Conservation (phyloP, 2,113 vertebrate genomes). For the Axis porcinus region DNA sequence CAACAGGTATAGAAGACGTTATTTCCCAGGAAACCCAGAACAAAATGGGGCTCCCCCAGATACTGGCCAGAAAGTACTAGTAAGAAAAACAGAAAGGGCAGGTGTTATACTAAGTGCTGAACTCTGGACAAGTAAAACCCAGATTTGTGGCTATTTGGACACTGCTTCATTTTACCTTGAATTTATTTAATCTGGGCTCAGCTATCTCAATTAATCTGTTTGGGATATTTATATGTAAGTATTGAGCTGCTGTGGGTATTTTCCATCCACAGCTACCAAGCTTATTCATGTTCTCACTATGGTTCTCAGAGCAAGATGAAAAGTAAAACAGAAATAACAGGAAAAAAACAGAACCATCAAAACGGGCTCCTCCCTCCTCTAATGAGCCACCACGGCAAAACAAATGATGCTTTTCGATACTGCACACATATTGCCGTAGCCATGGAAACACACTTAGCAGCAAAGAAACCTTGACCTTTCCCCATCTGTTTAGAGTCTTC, state of each 20-base stretch:
- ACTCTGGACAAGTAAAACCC: background rate
- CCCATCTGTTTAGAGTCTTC: slow-evolving; percentile 83
- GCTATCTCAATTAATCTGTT: background rate
- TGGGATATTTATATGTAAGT: background rate
- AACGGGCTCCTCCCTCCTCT: slow-evolving; percentile 48
- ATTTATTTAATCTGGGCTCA: background rate
- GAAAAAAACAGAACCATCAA: slow-evolving; percentile 53
- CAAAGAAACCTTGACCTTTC: slow-evolving; percentile 85
- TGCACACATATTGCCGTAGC: slow-evolving; percentile 74
- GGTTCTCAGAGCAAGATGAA: slow-evolving; percentile 19
- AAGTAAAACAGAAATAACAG: slow-evolving; percentile 60
- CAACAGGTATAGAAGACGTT: background rate
- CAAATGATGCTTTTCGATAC: slow-evolving; percentile 79
- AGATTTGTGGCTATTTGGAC: background rate
- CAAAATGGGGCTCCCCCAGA: background rate
- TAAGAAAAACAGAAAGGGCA: background rate
- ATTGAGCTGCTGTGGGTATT: background rate
- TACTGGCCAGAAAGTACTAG: background rate
- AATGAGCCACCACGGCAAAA: slow-evolving; percentile 77
- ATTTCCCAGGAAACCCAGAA: background rate
- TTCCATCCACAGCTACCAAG: background rate
- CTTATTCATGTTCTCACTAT: slow-evolving; percentile 8
- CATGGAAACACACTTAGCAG: slow-evolving; percentile 84
- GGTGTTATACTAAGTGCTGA: background rate
- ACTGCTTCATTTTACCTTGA: background rate